These are phyloP conservation scores for Listronotus oregonensis DNA, from an alignment of 1,140 invertebrate species.

Conservation along the genomic window DNA sequence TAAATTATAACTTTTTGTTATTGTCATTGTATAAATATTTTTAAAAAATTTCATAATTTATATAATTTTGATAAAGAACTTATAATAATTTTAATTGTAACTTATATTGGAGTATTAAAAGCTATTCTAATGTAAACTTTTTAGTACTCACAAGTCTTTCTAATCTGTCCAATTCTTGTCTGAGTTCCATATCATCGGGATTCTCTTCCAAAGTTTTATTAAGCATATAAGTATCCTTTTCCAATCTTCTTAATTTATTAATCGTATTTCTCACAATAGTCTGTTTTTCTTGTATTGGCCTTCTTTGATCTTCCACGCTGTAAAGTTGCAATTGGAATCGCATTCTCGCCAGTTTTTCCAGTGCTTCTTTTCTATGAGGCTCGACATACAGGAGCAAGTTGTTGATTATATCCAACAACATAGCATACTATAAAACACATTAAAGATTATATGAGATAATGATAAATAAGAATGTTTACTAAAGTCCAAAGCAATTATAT, in stretches of 20 bases:
- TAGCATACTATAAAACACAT: constrained; percentile 75
- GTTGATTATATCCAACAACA: constrained; percentile 97
- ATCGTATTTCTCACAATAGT: constrained; percentile 82
- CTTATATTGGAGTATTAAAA: no score
- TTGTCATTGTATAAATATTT: no score
- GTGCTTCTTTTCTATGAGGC: constrained; percentile 89
- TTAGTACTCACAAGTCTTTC: constrained; percentile 67
- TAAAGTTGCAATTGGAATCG: constrained; percentile 91
- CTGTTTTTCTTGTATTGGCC: constrained; percentile 90
- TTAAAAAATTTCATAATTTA: no score
- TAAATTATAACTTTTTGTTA: no score
- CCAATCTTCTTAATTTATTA: constrained; percentile 79
- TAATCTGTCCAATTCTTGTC: constrained; percentile 70
- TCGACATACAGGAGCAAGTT: constrained; percentile 96
- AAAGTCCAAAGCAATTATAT: no score
- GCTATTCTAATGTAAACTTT: no score
- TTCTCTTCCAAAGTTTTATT: constrained; percentile 80
- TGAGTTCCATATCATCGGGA: constrained; percentile 66
- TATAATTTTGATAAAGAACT: no score
- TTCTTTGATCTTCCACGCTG: constrained; percentile 86
- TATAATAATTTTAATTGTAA: no score
- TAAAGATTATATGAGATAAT: no score
- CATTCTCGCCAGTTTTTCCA: constrained; percentile 87
- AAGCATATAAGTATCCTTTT: constrained; percentile 90
- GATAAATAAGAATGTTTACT: no score